These are phyloP conservation scores for Heliothis peltigera DNA, from an alignment of 2,888 invertebrate species.

Conservation along the genomic window DNA sequence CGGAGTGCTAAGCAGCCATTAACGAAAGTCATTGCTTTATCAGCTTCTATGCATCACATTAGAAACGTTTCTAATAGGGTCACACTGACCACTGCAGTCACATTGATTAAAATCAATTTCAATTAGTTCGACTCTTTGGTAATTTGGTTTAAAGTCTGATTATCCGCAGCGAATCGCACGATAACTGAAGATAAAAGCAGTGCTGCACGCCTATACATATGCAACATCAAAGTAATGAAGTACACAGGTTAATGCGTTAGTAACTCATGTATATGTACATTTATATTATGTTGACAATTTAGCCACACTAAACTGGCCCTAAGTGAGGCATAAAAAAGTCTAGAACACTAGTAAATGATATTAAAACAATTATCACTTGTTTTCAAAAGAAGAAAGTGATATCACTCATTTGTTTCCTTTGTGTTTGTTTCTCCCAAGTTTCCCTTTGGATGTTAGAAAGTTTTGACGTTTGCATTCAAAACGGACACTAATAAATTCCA, in stretches of 20 bases:
- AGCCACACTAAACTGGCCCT: too few relatives aligned
- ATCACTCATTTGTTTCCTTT: conserved; percentile 40
- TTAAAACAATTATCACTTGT: conserved; percentile 1
- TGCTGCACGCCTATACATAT: too few relatives aligned
- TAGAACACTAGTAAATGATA: neutral
- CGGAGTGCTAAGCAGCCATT: neutral
- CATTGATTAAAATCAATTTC: too few relatives aligned
- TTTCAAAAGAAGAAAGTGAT: conserved; percentile 19
- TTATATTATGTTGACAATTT: too few relatives aligned
- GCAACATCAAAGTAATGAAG: too few relatives aligned
- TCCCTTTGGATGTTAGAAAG: conserved; percentile 35
- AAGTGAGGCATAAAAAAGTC: neutral
- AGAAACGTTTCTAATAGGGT: neutral
- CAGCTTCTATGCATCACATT: neutral
- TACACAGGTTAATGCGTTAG: too few relatives aligned
- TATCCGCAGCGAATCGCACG: too few relatives aligned
- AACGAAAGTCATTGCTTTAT: neutral
- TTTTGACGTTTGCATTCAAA: conserved; percentile 56
- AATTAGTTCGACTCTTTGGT: too few relatives aligned
- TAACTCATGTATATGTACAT: too few relatives aligned
- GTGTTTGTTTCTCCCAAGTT: conserved; percentile 29
- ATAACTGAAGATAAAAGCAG: too few relatives aligned
- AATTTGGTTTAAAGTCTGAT: too few relatives aligned
- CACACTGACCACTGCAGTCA: neutral
- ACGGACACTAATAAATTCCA: conserved; percentile 52